Evolutionary conservation across 1,140 invertebrate genomes (phyloP), one percentile per base, ranked within the genome.

Genomic region (Anoplolepis gracilipes): DNA sequence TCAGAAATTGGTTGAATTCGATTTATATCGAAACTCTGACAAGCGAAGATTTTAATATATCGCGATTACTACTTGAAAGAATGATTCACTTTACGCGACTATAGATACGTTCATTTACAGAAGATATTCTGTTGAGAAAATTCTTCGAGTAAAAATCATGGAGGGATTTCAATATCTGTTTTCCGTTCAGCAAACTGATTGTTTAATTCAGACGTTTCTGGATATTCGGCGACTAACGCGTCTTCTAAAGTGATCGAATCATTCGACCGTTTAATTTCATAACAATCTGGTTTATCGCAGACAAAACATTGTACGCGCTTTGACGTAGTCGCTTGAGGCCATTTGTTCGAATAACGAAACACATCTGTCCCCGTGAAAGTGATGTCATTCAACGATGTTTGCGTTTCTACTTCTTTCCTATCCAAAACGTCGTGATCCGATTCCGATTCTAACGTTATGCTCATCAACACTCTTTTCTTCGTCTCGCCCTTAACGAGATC

Each of bases 381-480:
- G 19, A 73, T 6, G 36, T 42, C 13, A 8, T 19, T 33, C 28
- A 39, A 72, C n/a, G 25, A 39, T 2, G 53, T 82, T 73, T 82
- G 53, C 36, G 53, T 61, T 46, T 25, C 30, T 8, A 11, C 16
- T 5, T 82, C 67, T 46, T n/a, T 72, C 1, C 19, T 28, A 1
- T 79, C 16, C 13, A 25, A 49, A n/a, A 57, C n/a, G 7, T 77
- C 72, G 22, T 69, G 0, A 16, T 77, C 13, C 69, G 28, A n/a
- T 46, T 70, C 33, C 53, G 39, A 49, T 30, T 85, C 61, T 25
- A 90, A 11, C 25, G 55, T 87, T 55, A 90, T 87, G 10, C 39
- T 90, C 88, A 89, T 85, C 62, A 85, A 33, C 22, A 90, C 6
- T 1, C 25, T 67, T 10, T 25, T 59, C 46, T 61, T 87, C 33